A percentile compares a stretch with the other conserved stretches of the same genome.
Evolutionary conservation across 2,797 vertebrate genomes (phyloP).

Genomic region (Hoplostethus mediterraneus): DNA sequence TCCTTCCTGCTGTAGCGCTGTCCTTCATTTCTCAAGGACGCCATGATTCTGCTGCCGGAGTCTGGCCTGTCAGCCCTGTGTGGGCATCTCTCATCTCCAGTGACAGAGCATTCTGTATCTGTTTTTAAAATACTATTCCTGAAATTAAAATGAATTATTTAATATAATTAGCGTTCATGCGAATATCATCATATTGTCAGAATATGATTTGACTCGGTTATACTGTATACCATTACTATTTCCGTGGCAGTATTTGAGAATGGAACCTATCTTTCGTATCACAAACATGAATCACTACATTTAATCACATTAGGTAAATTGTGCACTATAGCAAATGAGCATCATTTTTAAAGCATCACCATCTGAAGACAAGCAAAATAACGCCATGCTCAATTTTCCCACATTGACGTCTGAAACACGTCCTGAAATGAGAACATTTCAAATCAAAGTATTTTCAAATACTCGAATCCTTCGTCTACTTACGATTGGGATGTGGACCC

Average conservation of each 20-base stretch:
- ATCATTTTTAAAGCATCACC: neutral
- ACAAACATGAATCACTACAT: neutral
- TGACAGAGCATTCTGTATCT: neutral
- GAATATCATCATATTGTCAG: no score
- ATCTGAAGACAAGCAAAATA: neutral
- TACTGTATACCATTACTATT: neutral
- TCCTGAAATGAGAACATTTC: no score
- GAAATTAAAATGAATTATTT: no score
- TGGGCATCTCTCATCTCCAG: conserved; percentile 25
- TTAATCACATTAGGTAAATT: neutral
- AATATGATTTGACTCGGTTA: no score
- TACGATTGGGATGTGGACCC: neutral
- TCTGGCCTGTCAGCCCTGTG: conserved; percentile 15
- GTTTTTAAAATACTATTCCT: no score
- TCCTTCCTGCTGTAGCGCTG: conserved; percentile 59
- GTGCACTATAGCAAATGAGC: neutral
- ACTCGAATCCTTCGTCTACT: neutral
- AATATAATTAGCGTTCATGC: no score
- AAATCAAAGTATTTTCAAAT: neutral
- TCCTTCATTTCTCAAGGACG: conserved; percentile 82
- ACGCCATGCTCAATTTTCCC: neutral
- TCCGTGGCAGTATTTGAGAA: neutral
- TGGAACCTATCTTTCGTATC: neutral
- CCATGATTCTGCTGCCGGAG: conserved; percentile 71
- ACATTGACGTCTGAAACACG: neutral